These are phyloP conservation scores for Battus philenor DNA, from an alignment of 1,140 invertebrate species.

Conservation along the genomic window DNA sequence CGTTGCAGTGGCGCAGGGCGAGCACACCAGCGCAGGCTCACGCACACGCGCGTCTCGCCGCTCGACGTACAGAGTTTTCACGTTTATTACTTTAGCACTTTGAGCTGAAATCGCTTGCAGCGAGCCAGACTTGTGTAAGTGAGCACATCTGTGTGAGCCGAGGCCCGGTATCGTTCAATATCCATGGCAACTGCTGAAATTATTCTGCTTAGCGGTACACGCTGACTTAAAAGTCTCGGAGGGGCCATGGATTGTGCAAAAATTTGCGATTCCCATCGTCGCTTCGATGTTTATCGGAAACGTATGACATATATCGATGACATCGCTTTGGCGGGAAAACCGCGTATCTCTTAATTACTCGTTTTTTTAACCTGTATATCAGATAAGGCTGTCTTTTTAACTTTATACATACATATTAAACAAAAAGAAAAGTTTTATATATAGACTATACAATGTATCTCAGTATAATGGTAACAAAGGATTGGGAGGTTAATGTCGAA, in stretches of 20 bases:
- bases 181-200: slow-evolving; percentile 28
- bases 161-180: slow-evolving; percentile 30
- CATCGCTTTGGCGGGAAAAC: no score
- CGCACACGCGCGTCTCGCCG: not conserved
- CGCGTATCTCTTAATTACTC: no score
- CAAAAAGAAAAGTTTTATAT: no score
- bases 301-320: no score
- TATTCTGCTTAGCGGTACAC: slow-evolving; percentile 22
- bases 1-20: slow-evolving; percentile 43
- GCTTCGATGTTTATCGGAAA: not conserved
- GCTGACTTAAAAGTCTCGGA: slow-evolving; percentile 18
- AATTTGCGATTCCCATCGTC: not conserved
- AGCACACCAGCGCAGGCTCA: slow-evolving; percentile 34
- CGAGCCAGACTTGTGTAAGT: not conserved
- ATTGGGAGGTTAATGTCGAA: not conserved
- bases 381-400: no score
- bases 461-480: not conserved
- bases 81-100: not conserved
- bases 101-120: not conserved
- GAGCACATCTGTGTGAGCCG: slow-evolving; percentile 10
- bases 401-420: no score
- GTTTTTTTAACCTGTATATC: no score
- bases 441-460: no score
- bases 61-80: not conserved
- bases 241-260: not conserved